Evolutionary conservation across 2,113 vertebrate species (phyloP), one percentile per base, ranked within the genome.

Genomic region (Calidris pygmaea): DNA sequence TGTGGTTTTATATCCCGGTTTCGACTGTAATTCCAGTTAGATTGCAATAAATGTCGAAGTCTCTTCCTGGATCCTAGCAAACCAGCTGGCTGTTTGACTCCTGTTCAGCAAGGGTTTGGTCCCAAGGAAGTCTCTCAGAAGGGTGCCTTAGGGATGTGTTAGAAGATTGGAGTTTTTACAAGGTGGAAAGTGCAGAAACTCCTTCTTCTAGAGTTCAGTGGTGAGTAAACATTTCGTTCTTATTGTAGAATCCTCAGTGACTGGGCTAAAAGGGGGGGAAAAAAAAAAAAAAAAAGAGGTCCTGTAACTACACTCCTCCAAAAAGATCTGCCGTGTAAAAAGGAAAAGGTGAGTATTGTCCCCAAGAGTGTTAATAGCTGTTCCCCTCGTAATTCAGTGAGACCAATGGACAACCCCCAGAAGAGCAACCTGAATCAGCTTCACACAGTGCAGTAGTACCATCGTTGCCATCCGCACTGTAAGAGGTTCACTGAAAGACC

Each of bases 221-320:
- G 99, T 99, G 96, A 99, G 98, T 96, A 99, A 98, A 96, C 99
- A 99, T 95, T 98, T 98, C 22, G 96, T 97, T 97, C 97, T 98
- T 87, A 74, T 2, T 95, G 97, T 29, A 77, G 96, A 50, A 94
- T 98, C 98, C 89, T 97, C 97, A 7, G 90, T 62, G 60, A 89
- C 66, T 39, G 96, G 81, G 90, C 98, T 98, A 87, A 79, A 91
- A 87, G 60, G 66, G 53, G 7, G 8, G 14, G 9, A 32, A 30
- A 34, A 34, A 26, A 78, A 82, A 14, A 80, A 82, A 81, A 77
- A 37, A 91, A 71, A 81, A 2, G 37, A 79, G 14, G 45, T 8
- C 47, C 37, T 73, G 53, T 95, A 92, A 96, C 89, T 80, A 73
- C 22, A 55, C 9, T 89, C 20, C 26, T 75, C 21, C 67, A 62